phyloP scores from a whole-genome alignment of 2,888 invertebrate genomes.

The Cantharis rufa region DNA sequence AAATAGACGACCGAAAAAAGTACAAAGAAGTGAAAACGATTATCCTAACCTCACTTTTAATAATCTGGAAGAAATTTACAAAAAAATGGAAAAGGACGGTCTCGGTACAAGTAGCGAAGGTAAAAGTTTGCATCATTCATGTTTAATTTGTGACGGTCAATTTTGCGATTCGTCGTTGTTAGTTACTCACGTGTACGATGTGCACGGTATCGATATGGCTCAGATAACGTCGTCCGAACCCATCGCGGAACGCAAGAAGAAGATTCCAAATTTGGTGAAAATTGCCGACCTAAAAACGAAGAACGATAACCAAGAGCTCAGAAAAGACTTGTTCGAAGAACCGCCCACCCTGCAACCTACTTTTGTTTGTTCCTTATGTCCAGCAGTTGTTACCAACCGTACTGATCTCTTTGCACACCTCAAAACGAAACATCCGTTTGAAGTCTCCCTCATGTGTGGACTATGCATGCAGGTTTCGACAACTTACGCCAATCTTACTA shows the following conservation, averaged over 20 bases:
- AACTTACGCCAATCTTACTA: constrained; percentile 56
- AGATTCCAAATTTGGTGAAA: constrained; percentile 52
- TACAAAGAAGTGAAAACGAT: constrained; percentile 24
- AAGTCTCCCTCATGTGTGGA: constrained; percentile 61
- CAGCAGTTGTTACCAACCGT: constrained; percentile 54
- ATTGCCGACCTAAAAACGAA: constrained; percentile 49
- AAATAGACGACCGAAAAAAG: constrained; percentile 52
- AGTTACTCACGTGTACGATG: constrained; percentile 58
- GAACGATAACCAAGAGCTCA: constrained; percentile 2
- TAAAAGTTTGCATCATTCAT: constrained; percentile 53
- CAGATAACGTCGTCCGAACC: constrained; percentile 46
- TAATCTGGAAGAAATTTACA: constrained; percentile 25
- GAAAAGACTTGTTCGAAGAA: constrained; percentile 14
- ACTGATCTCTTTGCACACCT: constrained; percentile 62
- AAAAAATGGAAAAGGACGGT: not conserved
- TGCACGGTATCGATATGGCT: constrained; percentile 59
- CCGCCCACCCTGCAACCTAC: constrained; percentile 28
- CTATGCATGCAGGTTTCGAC: constrained; percentile 60
- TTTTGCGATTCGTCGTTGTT: constrained; percentile 56
- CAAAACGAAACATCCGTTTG: constrained; percentile 59
- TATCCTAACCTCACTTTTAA: constrained; percentile 26
- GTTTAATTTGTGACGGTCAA: constrained; percentile 59
- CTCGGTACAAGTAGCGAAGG: constrained; percentile 13
- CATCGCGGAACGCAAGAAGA: constrained; percentile 46
- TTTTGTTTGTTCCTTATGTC: constrained; percentile 49